phyloP scores from a whole-genome alignment of 2,797 vertebrate species.

The Macropodus opercularis region DNA sequence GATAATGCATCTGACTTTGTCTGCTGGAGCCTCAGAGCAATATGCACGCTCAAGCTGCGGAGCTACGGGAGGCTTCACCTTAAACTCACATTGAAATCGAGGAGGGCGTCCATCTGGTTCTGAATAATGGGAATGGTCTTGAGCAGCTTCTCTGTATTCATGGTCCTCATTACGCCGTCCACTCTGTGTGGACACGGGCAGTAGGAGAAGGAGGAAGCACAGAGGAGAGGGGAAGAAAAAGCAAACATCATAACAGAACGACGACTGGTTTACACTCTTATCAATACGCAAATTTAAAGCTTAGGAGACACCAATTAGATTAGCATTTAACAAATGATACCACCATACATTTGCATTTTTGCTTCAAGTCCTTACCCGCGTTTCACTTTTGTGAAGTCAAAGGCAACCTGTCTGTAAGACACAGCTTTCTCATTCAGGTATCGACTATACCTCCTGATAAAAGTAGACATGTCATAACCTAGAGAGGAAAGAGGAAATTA shows the following conservation, averaged over 20 bases:
- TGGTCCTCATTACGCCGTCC: slow-evolving; percentile 98
- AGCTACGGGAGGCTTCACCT: slow-evolving; percentile 43
- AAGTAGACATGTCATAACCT: slow-evolving; percentile 99
- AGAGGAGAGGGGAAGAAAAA: too few relatives aligned
- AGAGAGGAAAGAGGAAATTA: not conserved
- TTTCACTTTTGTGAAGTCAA: slow-evolving; percentile 99
- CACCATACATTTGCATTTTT: too few relatives aligned
- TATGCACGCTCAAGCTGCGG: slow-evolving; percentile 24
- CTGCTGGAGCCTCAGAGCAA: slow-evolving; percentile 11
- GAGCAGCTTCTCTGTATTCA: slow-evolving; percentile 98
- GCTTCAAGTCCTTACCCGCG: slow-evolving; percentile 88
- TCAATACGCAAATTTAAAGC: too few relatives aligned
- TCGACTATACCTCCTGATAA: slow-evolving; percentile 97
- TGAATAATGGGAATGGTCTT: slow-evolving; percentile 99
- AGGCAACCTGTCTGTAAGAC: slow-evolving; percentile 99
- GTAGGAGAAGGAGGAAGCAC: slow-evolving; percentile 20
- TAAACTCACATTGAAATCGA: slow-evolving; percentile 97
- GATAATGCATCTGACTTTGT: slow-evolving; percentile 16
- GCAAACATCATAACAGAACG: too few relatives aligned
- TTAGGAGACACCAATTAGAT: too few relatives aligned
- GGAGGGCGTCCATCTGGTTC: slow-evolving; percentile 99
- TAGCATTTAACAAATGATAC: too few relatives aligned
- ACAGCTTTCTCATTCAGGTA: slow-evolving; percentile 99
- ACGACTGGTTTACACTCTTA: too few relatives aligned
- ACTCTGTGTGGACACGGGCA: slow-evolving; percentile 81